phyloP scores from a whole-genome alignment of 2,113 vertebrate genomes.

The Bagarius yarrelli region DNA sequence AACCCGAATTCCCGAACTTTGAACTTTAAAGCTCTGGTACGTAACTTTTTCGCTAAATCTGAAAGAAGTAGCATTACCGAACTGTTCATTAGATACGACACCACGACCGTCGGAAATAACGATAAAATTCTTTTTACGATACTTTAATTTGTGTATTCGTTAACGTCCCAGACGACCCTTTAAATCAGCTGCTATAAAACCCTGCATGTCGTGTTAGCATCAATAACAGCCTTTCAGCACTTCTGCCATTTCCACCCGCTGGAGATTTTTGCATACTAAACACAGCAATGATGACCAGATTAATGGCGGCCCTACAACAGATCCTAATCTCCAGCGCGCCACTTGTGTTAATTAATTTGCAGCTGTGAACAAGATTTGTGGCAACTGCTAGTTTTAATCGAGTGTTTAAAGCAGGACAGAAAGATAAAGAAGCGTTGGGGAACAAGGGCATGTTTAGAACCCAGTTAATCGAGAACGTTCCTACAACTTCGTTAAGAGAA shows the following conservation, averaged over 20 bases:
- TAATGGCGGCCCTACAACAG: conserved; percentile 39
- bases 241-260: conserved; percentile 43
- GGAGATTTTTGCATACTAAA: conserved; percentile 36
- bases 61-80: not conserved
- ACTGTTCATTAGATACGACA: not conserved
- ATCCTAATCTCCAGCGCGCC: conserved; percentile 40
- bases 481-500: no score
- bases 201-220: conserved; percentile 49
- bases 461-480: no score
- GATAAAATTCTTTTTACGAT: conserved; percentile 57
- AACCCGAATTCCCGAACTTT: not conserved
- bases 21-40: not conserved
- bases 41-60: not conserved
- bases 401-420: not conserved
- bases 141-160: conserved; percentile 50
- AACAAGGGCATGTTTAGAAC: conserved; percentile 10
- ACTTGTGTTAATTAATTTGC: conserved; percentile 50
- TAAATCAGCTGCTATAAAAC: conserved; percentile 60
- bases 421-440: conserved; percentile 1
- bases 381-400: conserved; percentile 22
- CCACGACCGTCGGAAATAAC: not conserved
- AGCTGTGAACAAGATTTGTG: conserved; percentile 35
- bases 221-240: conserved; percentile 44
- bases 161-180: conserved; percentile 60
- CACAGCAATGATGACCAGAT: conserved; percentile 47